A percentile compares a stretch with the other conserved stretches of the same genome.
phyloP scores from a whole-genome alignment of 2,797 vertebrate genomes.

The Buphagus erythrorhynchus region DNA sequence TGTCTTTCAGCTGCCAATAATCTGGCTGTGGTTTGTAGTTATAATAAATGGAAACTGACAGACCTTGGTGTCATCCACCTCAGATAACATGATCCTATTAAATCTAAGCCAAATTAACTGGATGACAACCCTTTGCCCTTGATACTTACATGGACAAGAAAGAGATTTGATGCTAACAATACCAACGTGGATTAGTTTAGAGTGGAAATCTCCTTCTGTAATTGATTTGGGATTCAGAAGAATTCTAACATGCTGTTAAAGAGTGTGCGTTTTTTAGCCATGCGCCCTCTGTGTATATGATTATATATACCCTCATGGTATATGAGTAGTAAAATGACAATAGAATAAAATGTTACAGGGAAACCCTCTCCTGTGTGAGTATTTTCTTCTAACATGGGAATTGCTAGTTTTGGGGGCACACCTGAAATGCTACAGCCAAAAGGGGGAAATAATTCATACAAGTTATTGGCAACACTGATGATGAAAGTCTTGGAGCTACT shows the following conservation, averaged over 20 bases:
- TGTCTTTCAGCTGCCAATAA: neutral
- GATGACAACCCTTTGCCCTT: neutral
- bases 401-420: neutral
- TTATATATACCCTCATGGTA: too few relatives aligned
- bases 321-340: neutral
- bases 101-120: neutral
- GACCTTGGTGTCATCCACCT: neutral
- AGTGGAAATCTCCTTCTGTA: neutral
- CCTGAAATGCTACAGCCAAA: neutral
- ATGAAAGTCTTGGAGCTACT: neutral
- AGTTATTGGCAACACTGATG: neutral
- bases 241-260: neutral
- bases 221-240: neutral
- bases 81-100: neutral
- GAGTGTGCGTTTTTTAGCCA: neutral
- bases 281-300: neutral
- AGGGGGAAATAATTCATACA: neutral
- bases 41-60: neutral
- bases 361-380: neutral
- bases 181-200: neutral
- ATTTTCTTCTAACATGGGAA: neutral
- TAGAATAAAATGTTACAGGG: neutral
- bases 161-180: neutral
- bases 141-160: neutral
- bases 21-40: neutral